Conservation (phyloP, 2,797 vertebrate species). For the Ctenopoma kingsleyae region DNA sequence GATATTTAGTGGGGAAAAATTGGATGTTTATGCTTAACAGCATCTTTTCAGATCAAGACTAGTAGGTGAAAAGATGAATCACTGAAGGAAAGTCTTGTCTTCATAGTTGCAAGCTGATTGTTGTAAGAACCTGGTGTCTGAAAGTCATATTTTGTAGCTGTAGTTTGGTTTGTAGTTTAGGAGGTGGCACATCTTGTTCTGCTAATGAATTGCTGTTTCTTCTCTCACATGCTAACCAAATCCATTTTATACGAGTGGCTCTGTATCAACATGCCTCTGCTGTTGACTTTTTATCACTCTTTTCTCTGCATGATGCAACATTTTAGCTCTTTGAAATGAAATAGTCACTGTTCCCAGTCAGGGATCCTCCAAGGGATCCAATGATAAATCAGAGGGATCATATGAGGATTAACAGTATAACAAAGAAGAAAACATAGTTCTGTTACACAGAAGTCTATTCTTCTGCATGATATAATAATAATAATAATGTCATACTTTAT, state of each 20-base stretch:
- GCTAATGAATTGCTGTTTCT: constrained; percentile 10
- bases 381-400: not conserved
- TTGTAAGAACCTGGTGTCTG: constrained; percentile 20
- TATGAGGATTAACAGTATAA: not conserved
- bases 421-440: not conserved
- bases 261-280: not conserved
- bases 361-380: not conserved
- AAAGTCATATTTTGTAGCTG: constrained; percentile 30
- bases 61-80: constrained; percentile 56
- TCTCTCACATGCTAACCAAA: constrained; percentile 9
- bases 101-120: constrained; percentile 9
- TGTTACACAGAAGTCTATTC: not conserved
- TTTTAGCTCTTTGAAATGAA: constrained; percentile 30
- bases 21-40: constrained; percentile 21
- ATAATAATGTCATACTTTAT: no score
- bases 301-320: constrained; percentile 25
- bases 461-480: not conserved
- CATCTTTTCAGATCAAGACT: constrained; percentile 41
- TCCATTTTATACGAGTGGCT: constrained; percentile 3
- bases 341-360: constrained; percentile 15
- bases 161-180: constrained; percentile 30
- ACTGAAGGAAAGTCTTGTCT: constrained; percentile 65
- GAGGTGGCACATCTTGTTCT: constrained; percentile 26
- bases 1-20: constrained; percentile 10
- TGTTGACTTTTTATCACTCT: not conserved